Percentiles rank a stretch among this genome's conserved stretches.
Conservation (phyloP, 2,797 vertebrate genomes). For the Choloepus didactylus region DNA sequence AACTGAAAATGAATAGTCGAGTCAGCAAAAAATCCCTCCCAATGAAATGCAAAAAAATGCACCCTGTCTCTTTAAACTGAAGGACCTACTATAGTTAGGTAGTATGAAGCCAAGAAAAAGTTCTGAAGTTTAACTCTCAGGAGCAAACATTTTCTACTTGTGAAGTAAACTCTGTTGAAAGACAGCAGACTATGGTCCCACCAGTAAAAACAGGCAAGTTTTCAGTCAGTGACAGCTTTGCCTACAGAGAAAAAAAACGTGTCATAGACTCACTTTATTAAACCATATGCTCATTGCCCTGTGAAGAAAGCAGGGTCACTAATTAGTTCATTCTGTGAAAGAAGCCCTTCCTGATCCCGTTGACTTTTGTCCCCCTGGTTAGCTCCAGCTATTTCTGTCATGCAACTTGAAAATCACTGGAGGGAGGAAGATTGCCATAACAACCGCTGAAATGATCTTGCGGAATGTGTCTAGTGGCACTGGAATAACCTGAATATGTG, state of each 20-base stretch:
- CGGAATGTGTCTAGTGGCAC: slow-evolving; percentile 99
- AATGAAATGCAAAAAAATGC: slow-evolving; percentile 80
- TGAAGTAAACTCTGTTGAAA: slow-evolving; percentile 92
- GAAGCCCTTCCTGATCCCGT: slow-evolving; percentile 91
- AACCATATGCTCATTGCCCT: slow-evolving; percentile 94
- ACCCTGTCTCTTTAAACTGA: slow-evolving; percentile 89
- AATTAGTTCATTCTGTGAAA: slow-evolving; percentile 95
- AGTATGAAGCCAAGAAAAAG: slow-evolving; percentile 90
- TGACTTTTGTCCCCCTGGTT: slow-evolving; percentile 94
- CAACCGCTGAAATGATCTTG: slow-evolving; percentile 95
- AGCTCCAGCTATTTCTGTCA: slow-evolving; percentile 98
- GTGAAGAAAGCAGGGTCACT: slow-evolving; percentile 92
- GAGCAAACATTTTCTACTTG: slow-evolving; percentile 91
- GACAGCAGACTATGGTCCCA: slow-evolving; percentile 90
- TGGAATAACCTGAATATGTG: slow-evolving; percentile 98
- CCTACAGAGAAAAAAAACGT: slow-evolving; percentile 87
- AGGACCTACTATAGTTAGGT: slow-evolving; percentile 87
- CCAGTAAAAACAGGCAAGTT: slow-evolving; percentile 91
- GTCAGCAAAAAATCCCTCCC: slow-evolving; percentile 64
- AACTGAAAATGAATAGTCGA: slow-evolving; percentile 79
- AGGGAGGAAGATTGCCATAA: slow-evolving; percentile 96
- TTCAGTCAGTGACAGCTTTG: slow-evolving; percentile 90
- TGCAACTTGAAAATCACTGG: slow-evolving; percentile 99
- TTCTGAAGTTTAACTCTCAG: slow-evolving; percentile 91
- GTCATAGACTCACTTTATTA: slow-evolving; percentile 95